Evolutionary conservation across 2,797 vertebrate genomes (phyloP).

Genomic region (Ispidina lecontei): DNA sequence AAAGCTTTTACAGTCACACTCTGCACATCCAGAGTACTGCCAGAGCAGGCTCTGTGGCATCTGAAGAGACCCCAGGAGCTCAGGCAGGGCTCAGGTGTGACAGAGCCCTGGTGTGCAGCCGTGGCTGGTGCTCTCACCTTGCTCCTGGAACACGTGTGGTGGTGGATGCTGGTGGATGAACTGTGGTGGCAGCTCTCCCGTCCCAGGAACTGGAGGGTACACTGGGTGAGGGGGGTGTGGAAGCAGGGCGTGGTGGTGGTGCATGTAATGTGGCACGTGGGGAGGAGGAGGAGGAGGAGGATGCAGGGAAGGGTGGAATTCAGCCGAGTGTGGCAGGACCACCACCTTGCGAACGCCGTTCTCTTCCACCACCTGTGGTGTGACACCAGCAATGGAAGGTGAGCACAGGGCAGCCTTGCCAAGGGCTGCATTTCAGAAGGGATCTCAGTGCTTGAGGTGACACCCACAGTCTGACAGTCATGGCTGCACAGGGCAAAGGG

Average conservation of each 20-base stretch:
- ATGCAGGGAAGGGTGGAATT: slow-evolving; percentile 79
- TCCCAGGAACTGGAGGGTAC: slow-evolving; percentile 72
- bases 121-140: slow-evolving; percentile 63
- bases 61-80: neutral
- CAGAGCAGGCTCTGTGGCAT: neutral
- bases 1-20: fast-evolving
- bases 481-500: neutral
- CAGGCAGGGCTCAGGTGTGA: fast-evolving
- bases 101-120: neutral
- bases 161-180: slow-evolving; percentile 78
- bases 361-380: slow-evolving; percentile 82
- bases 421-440: no score
- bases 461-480: neutral
- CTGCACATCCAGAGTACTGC: neutral
- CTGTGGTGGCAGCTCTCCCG: slow-evolving; percentile 75
- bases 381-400: neutral
- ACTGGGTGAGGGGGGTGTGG: slow-evolving; percentile 75
- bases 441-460: neutral
- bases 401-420: no score
- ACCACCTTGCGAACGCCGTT: slow-evolving; percentile 84
- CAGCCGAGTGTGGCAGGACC: slow-evolving; percentile 80
- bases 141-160: slow-evolving; percentile 78
- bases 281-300: slow-evolving; percentile 65
- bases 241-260: slow-evolving; percentile 72
- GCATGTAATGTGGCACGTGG: slow-evolving; percentile 77